phyloP scores from a whole-genome alignment of 2,888 invertebrate species.

The Galerucella nymphaeae region DNA sequence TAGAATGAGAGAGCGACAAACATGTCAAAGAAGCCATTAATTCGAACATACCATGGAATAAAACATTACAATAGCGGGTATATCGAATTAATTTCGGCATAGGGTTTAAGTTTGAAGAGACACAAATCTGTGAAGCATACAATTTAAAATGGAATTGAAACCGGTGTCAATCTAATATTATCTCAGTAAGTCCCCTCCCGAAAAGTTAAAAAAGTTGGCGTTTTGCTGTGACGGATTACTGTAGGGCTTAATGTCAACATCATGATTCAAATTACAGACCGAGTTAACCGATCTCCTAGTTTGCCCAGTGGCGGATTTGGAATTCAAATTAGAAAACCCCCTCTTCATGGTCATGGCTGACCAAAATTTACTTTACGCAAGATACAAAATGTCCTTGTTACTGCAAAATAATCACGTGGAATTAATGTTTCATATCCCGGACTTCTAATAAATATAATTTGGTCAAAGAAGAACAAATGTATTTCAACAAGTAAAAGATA shows the following conservation, averaged over 20 bases:
- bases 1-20: conserved; percentile 39
- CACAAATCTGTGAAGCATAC: conserved; percentile 61
- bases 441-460: too few relatives aligned
- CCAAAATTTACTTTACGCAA: neutral
- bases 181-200: conserved; percentile 56
- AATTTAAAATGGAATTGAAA: conserved; percentile 65
- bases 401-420: neutral
- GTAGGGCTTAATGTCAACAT: conserved; percentile 65
- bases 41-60: conserved; percentile 34
- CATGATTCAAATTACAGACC: conserved; percentile 64
- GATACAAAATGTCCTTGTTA: neutral
- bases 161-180: conserved; percentile 62
- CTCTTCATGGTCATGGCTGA: neutral
- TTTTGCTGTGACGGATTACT: conserved; percentile 64
- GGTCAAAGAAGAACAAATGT: too few relatives aligned
- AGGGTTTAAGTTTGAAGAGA: conserved; percentile 61
- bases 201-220: conserved; percentile 61
- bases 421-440: too few relatives aligned
- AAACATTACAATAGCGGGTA: conserved; percentile 50
- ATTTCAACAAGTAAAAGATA: too few relatives aligned
- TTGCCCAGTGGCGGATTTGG: conserved; percentile 19
- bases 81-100: conserved; percentile 58
- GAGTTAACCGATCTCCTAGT: conserved; percentile 52
- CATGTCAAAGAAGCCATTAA: conserved; percentile 43
- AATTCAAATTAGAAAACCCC: neutral